Evolutionary conservation across 92 coral and sea anemone species (phyloP), one percentile per base, ranked within the genome.

Genomic region (Siderastrea radians): DNA sequence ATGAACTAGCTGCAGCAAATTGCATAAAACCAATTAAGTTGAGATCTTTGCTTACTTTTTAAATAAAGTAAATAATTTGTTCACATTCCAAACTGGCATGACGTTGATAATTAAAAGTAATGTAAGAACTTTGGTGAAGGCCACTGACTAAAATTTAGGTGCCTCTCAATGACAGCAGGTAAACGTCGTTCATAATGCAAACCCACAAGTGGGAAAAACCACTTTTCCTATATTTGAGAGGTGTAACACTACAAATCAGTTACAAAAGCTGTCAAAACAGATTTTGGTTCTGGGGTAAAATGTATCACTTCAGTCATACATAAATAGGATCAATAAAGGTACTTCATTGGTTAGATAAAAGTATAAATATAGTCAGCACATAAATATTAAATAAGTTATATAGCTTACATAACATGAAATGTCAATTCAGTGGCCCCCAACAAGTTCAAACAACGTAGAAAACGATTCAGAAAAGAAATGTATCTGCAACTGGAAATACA

Each of bases 341-440:
- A 17, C n/a, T 16, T 69, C 19, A 11, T 58, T 57, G 68, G 64
- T 46, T 59, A 51, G 81, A 7, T 11, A 46, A 2, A 55, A 77
- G 51, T 16, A 82, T 82, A 82, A 82, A 82, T 82, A 82, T 12
- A 48, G 38, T 82, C 53, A 74, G 62, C 26, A 17, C 17, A 54
- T 82, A 82, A 82, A 82, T 82, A 82, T 70, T 82, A 71, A 82
- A 69, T 70, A 82, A 38, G 53, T 26, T 54, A 26, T 6, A 16
- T 26, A 74, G 48, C 12, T 19, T 6, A 16, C 1, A 53, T 10
- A 66, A 45, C 16, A 17, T 43, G 10, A 58, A 52, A 49, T 52
- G 51, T 43, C 51, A 79, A 19, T 54, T 49, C 52, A 57, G 86
- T 55, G 86, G 64, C 77, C 86, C 70, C 66, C 84, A 49, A 5